Percentiles rank a stretch among this genome's conserved stretches.
These are phyloP conservation scores for Carposina sasakii DNA, from an alignment of 1,140 invertebrate species.

Conservation along the genomic window DNA sequence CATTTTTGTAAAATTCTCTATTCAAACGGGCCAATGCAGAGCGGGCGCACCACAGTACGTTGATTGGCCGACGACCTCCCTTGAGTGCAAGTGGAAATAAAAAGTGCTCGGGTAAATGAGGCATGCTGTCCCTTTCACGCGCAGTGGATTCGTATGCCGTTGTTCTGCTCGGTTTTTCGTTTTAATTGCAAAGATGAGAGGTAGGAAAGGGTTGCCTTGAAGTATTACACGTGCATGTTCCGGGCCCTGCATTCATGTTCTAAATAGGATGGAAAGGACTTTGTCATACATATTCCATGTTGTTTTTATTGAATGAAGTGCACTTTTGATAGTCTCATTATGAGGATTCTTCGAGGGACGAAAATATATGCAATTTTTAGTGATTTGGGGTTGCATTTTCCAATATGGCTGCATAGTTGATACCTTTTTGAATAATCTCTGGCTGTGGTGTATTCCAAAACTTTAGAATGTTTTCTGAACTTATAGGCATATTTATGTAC, in stretches of 20 bases:
- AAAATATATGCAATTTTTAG: too few species aligned
- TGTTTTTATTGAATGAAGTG: too few species aligned
- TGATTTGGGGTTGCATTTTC: too few species aligned
- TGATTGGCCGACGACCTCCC: slow-evolving; percentile 70
- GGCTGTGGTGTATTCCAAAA: too few species aligned
- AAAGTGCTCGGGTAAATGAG: slow-evolving; percentile 67
- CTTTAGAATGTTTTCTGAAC: too few species aligned
- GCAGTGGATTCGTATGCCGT: slow-evolving; percentile 27
- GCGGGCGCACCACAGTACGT: slow-evolving; percentile 57
- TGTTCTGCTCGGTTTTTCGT: slow-evolving; percentile 60
- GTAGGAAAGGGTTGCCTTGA: slow-evolving; percentile 68
- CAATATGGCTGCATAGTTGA: too few species aligned
- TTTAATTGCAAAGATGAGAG: slow-evolving; percentile 69
- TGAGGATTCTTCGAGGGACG: too few species aligned
- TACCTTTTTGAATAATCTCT: too few species aligned
- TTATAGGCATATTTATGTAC: too few species aligned
- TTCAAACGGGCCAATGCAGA: slow-evolving; percentile 66
- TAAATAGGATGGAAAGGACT: slow-evolving; percentile 56
- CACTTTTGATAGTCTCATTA: too few species aligned
- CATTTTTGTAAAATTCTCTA: slow-evolving; percentile 62
- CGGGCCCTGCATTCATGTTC: slow-evolving; percentile 60
- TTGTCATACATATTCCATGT: slow-evolving; percentile 52
- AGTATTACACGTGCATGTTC: slow-evolving; percentile 62
- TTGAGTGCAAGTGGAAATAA: slow-evolving; percentile 67
- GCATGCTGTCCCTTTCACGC: slow-evolving; percentile 47